phyloP scores from a whole-genome alignment of 2,888 invertebrate species.

The Nezara viridula region DNA sequence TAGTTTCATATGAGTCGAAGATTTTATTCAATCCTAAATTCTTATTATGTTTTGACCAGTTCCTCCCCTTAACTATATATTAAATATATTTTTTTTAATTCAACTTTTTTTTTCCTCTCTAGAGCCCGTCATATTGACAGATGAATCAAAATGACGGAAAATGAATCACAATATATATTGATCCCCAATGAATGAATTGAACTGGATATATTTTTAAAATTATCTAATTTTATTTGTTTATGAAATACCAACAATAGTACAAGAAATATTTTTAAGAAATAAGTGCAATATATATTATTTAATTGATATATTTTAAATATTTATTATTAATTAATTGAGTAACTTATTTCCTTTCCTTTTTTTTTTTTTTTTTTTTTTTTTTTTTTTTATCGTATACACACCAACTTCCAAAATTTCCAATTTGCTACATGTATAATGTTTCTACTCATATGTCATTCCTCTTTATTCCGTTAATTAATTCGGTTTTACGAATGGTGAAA shows the following conservation, averaged over 20 bases:
- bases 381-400: too few species aligned
- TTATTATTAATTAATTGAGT: background rate
- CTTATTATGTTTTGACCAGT: too few species aligned
- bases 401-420: too few species aligned
- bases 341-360: too few species aligned
- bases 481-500: background rate
- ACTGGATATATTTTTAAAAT: too few species aligned
- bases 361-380: too few species aligned
- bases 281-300: too few species aligned
- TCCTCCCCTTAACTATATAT: too few species aligned
- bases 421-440: background rate
- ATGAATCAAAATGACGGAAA: background rate
- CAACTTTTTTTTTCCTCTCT: background rate
- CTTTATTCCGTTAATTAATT: background rate
- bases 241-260: too few species aligned
- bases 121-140: background rate
- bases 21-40: background rate
- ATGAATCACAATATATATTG: background rate
- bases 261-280: too few species aligned
- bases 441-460: background rate
- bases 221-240: too few species aligned
- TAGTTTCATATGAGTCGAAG: background rate
- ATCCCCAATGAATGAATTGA: background rate
- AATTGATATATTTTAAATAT: background rate
- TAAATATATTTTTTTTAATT: too few species aligned